phyloP scores from a whole-genome alignment of 2,113 vertebrate genomes.

The Acrocephalus kingi region DNA sequence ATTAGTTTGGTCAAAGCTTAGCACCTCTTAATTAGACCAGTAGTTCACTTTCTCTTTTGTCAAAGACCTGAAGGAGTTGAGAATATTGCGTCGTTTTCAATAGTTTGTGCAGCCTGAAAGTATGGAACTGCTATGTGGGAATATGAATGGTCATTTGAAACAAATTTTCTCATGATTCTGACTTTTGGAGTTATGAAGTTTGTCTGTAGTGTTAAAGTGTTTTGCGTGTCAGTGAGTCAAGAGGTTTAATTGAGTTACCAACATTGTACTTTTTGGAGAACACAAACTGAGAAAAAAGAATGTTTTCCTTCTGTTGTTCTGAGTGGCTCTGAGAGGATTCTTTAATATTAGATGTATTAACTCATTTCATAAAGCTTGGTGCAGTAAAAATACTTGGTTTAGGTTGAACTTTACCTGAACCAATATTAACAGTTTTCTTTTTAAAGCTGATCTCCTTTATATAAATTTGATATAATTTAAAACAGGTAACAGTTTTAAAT shows the following conservation, averaged over 20 bases:
- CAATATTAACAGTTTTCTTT: neutral
- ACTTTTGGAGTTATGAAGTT: neutral
- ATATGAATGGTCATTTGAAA: neutral
- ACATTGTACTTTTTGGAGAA: neutral
- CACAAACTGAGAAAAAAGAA: neutral
- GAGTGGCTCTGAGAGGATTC: neutral
- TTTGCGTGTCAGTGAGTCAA: neutral
- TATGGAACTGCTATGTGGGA: neutral
- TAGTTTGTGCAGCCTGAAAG: neutral
- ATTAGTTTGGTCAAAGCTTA: conserved; percentile 37
- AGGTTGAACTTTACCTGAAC: neutral
- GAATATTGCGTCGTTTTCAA: neutral
- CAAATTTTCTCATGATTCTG: neutral
- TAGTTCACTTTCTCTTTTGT: neutral
- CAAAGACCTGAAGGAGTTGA: neutral
- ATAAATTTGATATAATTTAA: neutral
- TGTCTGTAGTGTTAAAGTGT: neutral
- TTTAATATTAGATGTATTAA: neutral
- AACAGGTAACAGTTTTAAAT: neutral
- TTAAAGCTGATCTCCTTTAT: neutral
- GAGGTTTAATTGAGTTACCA: neutral
- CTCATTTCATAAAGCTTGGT: neutral
- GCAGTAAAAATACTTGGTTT: neutral
- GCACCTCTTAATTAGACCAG: neutral
- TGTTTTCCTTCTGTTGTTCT: neutral